These are phyloP conservation scores for Cliona cf. orientalis DNA, from an alignment of 37 sponge, comb jelly and placozoan genomes.

Conservation along the genomic window DNA sequence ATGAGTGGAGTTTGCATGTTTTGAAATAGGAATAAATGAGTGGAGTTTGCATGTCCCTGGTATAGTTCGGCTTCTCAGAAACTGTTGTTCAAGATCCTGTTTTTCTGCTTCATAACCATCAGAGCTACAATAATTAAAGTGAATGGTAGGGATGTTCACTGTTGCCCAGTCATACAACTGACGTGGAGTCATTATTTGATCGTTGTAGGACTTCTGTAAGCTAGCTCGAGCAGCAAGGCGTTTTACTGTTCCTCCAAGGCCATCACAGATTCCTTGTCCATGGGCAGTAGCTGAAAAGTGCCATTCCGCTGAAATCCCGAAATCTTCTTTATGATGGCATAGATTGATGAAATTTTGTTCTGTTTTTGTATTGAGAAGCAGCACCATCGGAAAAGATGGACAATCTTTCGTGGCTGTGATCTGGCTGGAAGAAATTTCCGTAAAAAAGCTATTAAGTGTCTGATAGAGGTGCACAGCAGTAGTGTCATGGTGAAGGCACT, in stretches of 20 bases:
- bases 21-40: neutral
- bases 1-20: neutral
- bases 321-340: conserved; percentile 19
- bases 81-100: neutral
- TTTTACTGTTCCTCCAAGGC: too few species aligned
- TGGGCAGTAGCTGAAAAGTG: conserved; percentile 42
- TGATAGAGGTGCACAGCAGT: conserved; percentile 40
- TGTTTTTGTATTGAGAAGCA: conserved; percentile 22
- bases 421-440: neutral
- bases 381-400: conserved; percentile 20
- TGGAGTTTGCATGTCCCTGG: conserved; percentile 22
- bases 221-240: too few species aligned
- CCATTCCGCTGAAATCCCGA: conserved; percentile 33
- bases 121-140: conserved; percentile 9
- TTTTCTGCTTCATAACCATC: neutral
- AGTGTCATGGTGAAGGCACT: conserved; percentile 54
- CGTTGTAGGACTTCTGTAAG: conserved; percentile 2
- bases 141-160: neutral
- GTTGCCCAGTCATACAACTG: conserved; percentile 20
- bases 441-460: conserved; percentile 21
- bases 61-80: neutral
- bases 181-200: conserved; percentile 15
- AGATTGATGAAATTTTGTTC: conserved; percentile 5
- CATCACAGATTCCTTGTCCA: conserved; percentile 5
- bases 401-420: conserved; percentile 27